phyloP scores from a whole-genome alignment of 1,140 invertebrate species.

The Bombus pascuorum region DNA sequence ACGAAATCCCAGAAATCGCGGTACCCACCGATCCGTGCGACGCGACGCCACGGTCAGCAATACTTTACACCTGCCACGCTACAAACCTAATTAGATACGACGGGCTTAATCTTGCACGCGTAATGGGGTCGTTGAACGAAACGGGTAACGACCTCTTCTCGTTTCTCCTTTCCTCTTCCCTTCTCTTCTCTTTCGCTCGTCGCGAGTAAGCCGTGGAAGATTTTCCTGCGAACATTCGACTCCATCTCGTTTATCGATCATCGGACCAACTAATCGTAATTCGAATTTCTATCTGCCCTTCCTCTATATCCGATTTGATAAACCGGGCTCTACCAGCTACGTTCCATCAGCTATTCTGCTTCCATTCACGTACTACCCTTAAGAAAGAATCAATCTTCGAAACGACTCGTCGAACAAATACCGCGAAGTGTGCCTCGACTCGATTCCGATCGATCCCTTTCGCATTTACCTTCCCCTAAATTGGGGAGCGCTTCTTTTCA shows the following conservation, averaged over 20 bases:
- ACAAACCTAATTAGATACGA: conserved; percentile 56
- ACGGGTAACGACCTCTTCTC: conserved; percentile 4
- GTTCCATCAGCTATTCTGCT: not conserved
- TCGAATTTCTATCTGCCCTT: not conserved
- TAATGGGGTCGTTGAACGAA: conserved; percentile 32
- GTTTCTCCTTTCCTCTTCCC: not conserved
- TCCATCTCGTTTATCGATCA: not conserved
- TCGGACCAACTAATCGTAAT: not conserved
- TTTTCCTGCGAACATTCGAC: not conserved
- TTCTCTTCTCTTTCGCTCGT: not conserved
- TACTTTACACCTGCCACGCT: conserved; percentile 44
- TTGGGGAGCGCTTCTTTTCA: conserved; percentile 23
- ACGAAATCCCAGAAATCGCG: conserved; percentile 59
- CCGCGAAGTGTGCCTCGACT: conserved; percentile 41
- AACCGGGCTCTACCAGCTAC: not conserved
- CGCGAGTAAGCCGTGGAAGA: not conserved
- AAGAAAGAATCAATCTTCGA: conserved; percentile 17
- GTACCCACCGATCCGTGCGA: conserved; percentile 29
- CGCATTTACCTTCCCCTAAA: conserved; percentile 19
- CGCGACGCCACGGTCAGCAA: conserved; percentile 32
- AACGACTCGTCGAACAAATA: conserved; percentile 18
- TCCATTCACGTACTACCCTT: not conserved
- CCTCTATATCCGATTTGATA: conserved; percentile 23
- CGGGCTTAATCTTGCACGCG: conserved; percentile 22
- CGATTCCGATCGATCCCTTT: conserved; percentile 74